phyloP scores from a whole-genome alignment of 2,888 invertebrate species.

The Kuschelorhynchus macadamiae region DNA sequence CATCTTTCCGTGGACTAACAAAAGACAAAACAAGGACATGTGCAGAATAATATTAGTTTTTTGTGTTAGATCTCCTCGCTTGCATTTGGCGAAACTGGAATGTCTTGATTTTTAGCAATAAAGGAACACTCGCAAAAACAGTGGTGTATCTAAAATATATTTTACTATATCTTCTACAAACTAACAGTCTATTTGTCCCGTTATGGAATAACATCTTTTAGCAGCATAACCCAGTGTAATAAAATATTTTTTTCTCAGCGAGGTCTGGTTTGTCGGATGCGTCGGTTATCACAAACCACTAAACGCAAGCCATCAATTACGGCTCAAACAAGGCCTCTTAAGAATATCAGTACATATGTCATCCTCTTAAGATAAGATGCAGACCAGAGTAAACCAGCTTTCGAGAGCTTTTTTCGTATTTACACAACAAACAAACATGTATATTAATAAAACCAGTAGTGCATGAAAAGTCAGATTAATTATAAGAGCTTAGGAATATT shows the following conservation, averaged over 20 bases:
- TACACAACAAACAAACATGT: slow-evolving; percentile 42
- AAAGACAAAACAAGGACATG: slow-evolving; percentile 19
- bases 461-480: slow-evolving; percentile 41
- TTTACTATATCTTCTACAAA: no score
- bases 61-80: slow-evolving; percentile 14
- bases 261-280: no score
- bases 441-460: slow-evolving; percentile 40
- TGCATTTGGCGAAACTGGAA: slow-evolving; percentile 21
- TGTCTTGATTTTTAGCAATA: slow-evolving; percentile 18
- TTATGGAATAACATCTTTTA: no score
- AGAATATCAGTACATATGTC: slow-evolving; percentile 38
- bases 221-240: no score
- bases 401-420: slow-evolving; percentile 33
- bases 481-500: slow-evolving; percentile 29
- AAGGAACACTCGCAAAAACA: not conserved
- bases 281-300: slow-evolving; percentile 12
- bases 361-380: slow-evolving; percentile 40
- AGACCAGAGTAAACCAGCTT: slow-evolving; percentile 26
- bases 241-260: no score
- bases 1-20: slow-evolving; percentile 10
- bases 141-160: no score
- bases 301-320: slow-evolving; percentile 32
- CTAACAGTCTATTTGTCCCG: no score
- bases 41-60: slow-evolving; percentile 25
- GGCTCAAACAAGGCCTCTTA: slow-evolving; percentile 35